A percentile compares a stretch with the other conserved stretches of the same genome.
Evolutionary conservation across 2,797 vertebrate species (phyloP).

Genomic region (Borostomias antarcticus): DNA sequence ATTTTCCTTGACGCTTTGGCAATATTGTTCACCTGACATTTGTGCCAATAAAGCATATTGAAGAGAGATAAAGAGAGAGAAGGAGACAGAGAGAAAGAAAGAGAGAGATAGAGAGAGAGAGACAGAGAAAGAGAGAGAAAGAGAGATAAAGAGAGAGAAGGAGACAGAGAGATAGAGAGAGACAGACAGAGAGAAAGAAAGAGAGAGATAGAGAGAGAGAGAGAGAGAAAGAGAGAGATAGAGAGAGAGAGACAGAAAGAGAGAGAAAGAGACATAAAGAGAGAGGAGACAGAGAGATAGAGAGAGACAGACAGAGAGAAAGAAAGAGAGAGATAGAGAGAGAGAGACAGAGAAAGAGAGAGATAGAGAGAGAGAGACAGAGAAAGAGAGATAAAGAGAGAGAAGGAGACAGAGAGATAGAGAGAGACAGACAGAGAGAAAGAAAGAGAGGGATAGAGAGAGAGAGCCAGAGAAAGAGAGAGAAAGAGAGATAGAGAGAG

Average conservation of each 20-base stretch:
- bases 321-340: slow-evolving; percentile 52
- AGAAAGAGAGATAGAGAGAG: too few relatives aligned
- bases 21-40: too few relatives aligned
- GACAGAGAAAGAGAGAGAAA: slow-evolving; percentile 48
- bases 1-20: too few relatives aligned
- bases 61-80: slow-evolving; percentile 53
- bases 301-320: slow-evolving; percentile 53
- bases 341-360: slow-evolving; percentile 54
- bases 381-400: slow-evolving; percentile 56
- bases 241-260: too few relatives aligned
- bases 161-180: slow-evolving; percentile 50
- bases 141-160: slow-evolving; percentile 58
- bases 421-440: slow-evolving; percentile 58
- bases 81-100: slow-evolving; percentile 53
- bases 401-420: slow-evolving; percentile 54
- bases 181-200: slow-evolving; percentile 56
- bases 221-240: too few relatives aligned
- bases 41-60: too few relatives aligned
- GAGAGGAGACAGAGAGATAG: slow-evolving; percentile 54
- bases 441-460: slow-evolving; percentile 55
- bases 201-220: slow-evolving; percentile 56
- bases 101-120: slow-evolving; percentile 55
- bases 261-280: neutral
- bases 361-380: slow-evolving; percentile 49
- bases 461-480: slow-evolving; percentile 49